phyloP scores from a whole-genome alignment of 1,140 invertebrate species.

The Mylabris phalerata region DNA sequence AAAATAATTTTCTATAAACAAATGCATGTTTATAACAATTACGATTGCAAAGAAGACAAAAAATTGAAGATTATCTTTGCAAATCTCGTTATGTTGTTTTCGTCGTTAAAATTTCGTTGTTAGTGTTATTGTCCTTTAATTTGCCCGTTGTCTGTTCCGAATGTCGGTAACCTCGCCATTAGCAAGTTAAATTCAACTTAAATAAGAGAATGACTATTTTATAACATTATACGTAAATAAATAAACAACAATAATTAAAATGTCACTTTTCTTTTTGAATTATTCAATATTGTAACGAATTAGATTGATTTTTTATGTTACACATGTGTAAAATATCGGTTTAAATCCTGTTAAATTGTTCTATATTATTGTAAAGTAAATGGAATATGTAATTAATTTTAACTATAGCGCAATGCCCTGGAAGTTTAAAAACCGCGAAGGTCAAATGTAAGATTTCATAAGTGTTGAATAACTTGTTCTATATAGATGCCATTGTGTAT shows the following conservation, averaged over 20 bases:
- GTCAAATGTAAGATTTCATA: conserved; percentile 19
- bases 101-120: conserved; percentile 11
- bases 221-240: too few relatives aligned
- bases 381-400: conserved; percentile 21
- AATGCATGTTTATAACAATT: neutral
- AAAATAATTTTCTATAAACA: neutral
- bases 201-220: neutral
- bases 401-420: conserved; percentile 22
- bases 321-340: too few relatives aligned
- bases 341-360: too few relatives aligned
- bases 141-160: conserved; percentile 5
- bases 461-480: conserved; percentile 23
- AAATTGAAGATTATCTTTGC: too few relatives aligned
- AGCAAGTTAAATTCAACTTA: conserved; percentile 12
- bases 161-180: conserved; percentile 16
- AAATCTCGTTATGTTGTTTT: too few relatives aligned
- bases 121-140: conserved; percentile 17
- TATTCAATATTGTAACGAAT: too few relatives aligned
- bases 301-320: too few relatives aligned
- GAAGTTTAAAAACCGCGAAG: conserved; percentile 25
- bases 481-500: conserved; percentile 17
- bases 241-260: too few relatives aligned
- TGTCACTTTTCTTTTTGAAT: too few relatives aligned
- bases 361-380: conserved; percentile 6
- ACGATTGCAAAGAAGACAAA: too few relatives aligned